phyloP scores from a whole-genome alignment of 2,113 vertebrate genomes.

The Numida meleagris region DNA sequence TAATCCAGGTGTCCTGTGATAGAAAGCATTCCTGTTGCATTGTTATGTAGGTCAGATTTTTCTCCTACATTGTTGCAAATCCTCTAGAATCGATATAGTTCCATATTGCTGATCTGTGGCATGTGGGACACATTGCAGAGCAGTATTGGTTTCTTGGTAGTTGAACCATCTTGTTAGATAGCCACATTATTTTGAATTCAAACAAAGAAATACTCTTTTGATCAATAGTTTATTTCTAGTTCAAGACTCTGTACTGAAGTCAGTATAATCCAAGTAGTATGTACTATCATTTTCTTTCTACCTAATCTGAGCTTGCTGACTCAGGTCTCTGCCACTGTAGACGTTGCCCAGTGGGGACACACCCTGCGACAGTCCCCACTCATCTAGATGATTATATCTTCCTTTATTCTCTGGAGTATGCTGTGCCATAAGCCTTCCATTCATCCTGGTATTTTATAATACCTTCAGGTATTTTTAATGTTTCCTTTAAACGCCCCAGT shows the following conservation, averaged over 20 bases:
- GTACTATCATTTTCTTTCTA: not conserved
- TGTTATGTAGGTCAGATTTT: not conserved
- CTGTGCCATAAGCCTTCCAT: not conserved
- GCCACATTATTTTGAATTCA: not conserved
- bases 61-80: not conserved
- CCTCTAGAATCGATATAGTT: not conserved
- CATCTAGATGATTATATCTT: not conserved
- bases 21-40: not conserved
- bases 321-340: not conserved
- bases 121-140: accelerated
- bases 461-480: not conserved
- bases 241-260: not conserved
- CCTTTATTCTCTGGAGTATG: not conserved
- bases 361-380: not conserved
- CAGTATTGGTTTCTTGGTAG: not conserved
- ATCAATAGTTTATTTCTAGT: not conserved
- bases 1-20: not conserved
- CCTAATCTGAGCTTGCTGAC: not conserved
- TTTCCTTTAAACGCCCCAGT: not conserved
- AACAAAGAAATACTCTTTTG: not conserved
- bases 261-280: accelerated
- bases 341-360: accelerated
- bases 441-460: not conserved
- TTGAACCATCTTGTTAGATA: not conserved
- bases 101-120: not conserved